Evolutionary conservation across 2,888 invertebrate species (phyloP).

Genomic region (Sinotaia quadrata): DNA sequence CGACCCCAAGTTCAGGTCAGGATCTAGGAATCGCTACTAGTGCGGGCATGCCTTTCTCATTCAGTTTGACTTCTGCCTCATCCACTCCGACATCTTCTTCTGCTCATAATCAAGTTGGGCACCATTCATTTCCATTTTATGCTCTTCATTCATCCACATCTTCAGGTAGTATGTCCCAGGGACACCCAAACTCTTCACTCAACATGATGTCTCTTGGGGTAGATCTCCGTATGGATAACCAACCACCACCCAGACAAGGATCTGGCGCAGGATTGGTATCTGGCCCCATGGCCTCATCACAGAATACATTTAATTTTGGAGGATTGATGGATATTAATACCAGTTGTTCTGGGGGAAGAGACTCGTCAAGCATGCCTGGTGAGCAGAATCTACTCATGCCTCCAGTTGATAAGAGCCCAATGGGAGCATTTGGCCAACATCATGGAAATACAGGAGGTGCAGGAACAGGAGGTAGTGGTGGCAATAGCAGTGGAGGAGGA

Average conservation of each 20-base stretch:
- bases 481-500: not conserved
- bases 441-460: not conserved
- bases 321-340: slow-evolving; percentile 13
- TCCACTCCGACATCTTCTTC: slow-evolving; percentile 42
- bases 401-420: slow-evolving; percentile 25
- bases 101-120: slow-evolving; percentile 42
- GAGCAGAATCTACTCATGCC: slow-evolving; percentile 19
- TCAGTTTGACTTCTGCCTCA: slow-evolving; percentile 43
- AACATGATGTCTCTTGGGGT: slow-evolving; percentile 29
- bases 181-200: slow-evolving; percentile 13
- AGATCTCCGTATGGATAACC: slow-evolving; percentile 36
- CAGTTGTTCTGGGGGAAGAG: slow-evolving; percentile 12
- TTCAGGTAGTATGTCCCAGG: slow-evolving; percentile 12
- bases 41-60: slow-evolving; percentile 36
- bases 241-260: slow-evolving; percentile 42
- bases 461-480: slow-evolving; percentile 2
- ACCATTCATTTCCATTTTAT: slow-evolving; percentile 49
- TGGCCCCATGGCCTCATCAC: slow-evolving; percentile 26
- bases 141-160: slow-evolving; percentile 39
- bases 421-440: slow-evolving; percentile 21
- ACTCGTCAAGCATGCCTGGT: not conserved
- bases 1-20: slow-evolving; percentile 38
- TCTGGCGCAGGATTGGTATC: not conserved
- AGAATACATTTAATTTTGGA: slow-evolving; percentile 26
- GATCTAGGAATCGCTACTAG: slow-evolving; percentile 26